These are phyloP conservation scores for Hartigia nigra DNA, from an alignment of 2,888 invertebrate genomes.

Conservation along the genomic window DNA sequence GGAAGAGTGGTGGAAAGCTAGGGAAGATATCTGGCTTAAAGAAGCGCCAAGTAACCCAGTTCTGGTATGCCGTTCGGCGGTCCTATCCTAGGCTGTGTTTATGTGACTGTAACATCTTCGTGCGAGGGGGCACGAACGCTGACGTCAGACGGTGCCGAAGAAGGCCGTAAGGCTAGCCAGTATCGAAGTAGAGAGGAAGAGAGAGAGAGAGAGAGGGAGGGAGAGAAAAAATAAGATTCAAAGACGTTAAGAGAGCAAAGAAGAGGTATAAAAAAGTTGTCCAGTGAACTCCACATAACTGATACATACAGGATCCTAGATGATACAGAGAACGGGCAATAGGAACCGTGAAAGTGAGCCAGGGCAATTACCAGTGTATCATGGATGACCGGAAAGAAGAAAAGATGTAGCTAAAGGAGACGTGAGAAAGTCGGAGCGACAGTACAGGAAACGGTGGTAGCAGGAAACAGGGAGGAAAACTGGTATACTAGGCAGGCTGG, in stretches of 20 bases:
- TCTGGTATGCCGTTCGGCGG: slow-evolving; percentile 16
- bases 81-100: slow-evolving; percentile 15
- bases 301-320: background rate
- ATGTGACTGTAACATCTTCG: slow-evolving; percentile 22
- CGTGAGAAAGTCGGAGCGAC: background rate
- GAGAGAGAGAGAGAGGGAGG: background rate
- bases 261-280: background rate
- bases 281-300: background rate
- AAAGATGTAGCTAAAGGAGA: background rate
- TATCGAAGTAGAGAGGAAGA: background rate
- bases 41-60: slow-evolving; percentile 19
- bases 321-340: background rate
- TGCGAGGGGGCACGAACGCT: slow-evolving; percentile 20
- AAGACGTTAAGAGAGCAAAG: background rate
- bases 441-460: background rate
- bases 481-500: background rate
- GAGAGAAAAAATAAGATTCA: background rate
- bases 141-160: slow-evolving; percentile 13
- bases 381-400: background rate
- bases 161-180: background rate
- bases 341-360: background rate
- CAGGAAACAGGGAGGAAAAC: slow-evolving; percentile 2
- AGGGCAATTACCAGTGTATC: background rate
- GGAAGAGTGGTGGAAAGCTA: background rate
- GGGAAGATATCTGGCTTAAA: background rate